A percentile compares a stretch with the other conserved stretches of the same genome.
phyloP scores from a whole-genome alignment of 2,113 vertebrate species.

The Grammomys surdaster region DNA sequence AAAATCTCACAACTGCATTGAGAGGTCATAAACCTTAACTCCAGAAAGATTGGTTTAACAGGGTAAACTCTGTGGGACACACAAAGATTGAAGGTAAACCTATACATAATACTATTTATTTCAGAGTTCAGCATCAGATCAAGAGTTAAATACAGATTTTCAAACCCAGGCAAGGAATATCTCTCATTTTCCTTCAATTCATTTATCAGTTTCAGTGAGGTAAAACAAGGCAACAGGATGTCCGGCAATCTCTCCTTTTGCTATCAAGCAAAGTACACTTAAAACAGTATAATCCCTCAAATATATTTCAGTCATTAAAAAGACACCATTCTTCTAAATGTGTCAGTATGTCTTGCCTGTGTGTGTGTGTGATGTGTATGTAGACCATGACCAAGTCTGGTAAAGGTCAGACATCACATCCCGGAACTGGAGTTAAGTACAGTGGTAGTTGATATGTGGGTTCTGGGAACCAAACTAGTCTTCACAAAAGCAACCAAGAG shows the following conservation, averaged over 20 bases:
- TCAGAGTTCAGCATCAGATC: constrained; percentile 12
- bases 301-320: constrained; percentile 42
- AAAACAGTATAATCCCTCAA: neutral
- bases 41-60: neutral
- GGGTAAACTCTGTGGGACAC: neutral
- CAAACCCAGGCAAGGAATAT: neutral
- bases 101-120: constrained; percentile 14
- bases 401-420: neutral
- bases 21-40: neutral
- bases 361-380: too few species aligned
- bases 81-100: neutral
- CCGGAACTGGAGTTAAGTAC: neutral
- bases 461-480: neutral
- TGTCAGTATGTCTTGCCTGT: neutral
- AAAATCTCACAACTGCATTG: constrained; percentile 24
- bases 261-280: neutral
- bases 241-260: neutral
- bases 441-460: neutral
- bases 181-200: neutral
- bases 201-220: neutral
- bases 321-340: neutral
- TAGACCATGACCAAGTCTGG: neutral
- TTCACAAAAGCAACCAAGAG: neutral
- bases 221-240: neutral
- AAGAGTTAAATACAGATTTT: constrained; percentile 14